Evolutionary conservation across 2,113 vertebrate species (phyloP), one percentile per base, ranked within the genome.

Genomic region (Rutilus rutilus): DNA sequence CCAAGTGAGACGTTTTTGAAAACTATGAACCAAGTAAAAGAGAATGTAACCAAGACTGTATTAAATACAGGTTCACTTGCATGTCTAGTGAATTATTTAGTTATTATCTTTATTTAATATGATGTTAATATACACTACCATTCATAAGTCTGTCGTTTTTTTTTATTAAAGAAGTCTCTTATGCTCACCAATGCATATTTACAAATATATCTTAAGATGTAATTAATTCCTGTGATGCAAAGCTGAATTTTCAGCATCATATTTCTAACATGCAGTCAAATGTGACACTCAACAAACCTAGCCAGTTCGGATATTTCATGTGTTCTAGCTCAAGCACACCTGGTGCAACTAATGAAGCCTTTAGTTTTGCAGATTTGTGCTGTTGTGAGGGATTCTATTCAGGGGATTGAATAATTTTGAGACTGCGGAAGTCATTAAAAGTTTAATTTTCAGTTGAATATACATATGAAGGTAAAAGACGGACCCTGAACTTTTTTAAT

Each of bases 1-100:
- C 98, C 0, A 99, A 98, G 98, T 99, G 47, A 96, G 97, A 57
- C 7, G 2, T 33, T 10, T 30, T 11, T 77, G 1, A 27, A 52
- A 45, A 75, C 1, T 14, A 27, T 52, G 6, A 52, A 52, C 9
- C 23, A 62, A 25, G 23, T 62, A 62, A 25, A 62, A 25, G 54
- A 57, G 7, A 62, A 25, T 25, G 4, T 25, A 25, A 62, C n/a
- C 8, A 1, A 23, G 54, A 57, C 6, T 23, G 6, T 2, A 52
- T 15, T 52, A 15, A 15, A 52, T 52, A 52, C 50, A 57, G 19
- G 21, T 57, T 57, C 19, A 57, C 4, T 52, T 59, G 19, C 19
- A 57, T 62, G 11, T 25, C 1, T 25, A 6, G 60, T 1, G 12
- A 17, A 65, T 65, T 65, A 33, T 30, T 30, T 64, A 5, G 6